Conservation (phyloP, 2,888 invertebrate species). For the Cheilosia vulpina region DNA sequence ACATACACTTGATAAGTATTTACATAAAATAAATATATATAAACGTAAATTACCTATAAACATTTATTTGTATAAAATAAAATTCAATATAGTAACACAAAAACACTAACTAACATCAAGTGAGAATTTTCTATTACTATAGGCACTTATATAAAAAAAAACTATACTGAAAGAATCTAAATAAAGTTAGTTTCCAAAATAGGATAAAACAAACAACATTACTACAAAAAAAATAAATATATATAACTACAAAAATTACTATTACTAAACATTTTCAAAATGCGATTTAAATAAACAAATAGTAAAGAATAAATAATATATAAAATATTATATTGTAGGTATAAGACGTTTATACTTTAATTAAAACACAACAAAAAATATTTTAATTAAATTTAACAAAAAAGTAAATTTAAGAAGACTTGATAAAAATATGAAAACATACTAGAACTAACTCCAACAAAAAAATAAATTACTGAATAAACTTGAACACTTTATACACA, state of each 20-base stretch:
- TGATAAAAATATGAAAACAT: slow-evolving; percentile 66
- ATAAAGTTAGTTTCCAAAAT: slow-evolving; percentile 46
- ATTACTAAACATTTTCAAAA: slow-evolving; percentile 72
- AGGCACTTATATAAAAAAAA: slow-evolving; percentile 54
- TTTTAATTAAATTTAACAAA: slow-evolving; percentile 38
- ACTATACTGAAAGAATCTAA: slow-evolving; percentile 16
- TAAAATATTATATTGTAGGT: slow-evolving; percentile 60
- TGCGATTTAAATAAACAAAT: slow-evolving; percentile 61
- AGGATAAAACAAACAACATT: slow-evolving; percentile 49
- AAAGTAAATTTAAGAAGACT: slow-evolving; percentile 58
- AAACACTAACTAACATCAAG: slow-evolving; percentile 59
- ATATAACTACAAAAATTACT: slow-evolving; percentile 50
- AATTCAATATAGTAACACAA: slow-evolving; percentile 55
- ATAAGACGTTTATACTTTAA: slow-evolving; percentile 77
- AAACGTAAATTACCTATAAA: slow-evolving; percentile 35
- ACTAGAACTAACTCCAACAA: slow-evolving; percentile 53
- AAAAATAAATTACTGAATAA: slow-evolving; percentile 50
- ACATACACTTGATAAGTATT: slow-evolving; percentile 45
- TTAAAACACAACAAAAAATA: slow-evolving; percentile 63
- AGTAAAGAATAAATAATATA: slow-evolving; percentile 73
- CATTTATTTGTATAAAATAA: slow-evolving; percentile 64
- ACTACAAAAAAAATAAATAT: slow-evolving; percentile 53
- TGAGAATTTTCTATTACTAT: slow-evolving; percentile 68
- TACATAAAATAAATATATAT: slow-evolving; percentile 30
- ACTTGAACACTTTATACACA: slow-evolving; percentile 62